Base-by-base conservation (phyloP, 2,113 vertebrate species). In the Stercorarius parasiticus region DNA sequence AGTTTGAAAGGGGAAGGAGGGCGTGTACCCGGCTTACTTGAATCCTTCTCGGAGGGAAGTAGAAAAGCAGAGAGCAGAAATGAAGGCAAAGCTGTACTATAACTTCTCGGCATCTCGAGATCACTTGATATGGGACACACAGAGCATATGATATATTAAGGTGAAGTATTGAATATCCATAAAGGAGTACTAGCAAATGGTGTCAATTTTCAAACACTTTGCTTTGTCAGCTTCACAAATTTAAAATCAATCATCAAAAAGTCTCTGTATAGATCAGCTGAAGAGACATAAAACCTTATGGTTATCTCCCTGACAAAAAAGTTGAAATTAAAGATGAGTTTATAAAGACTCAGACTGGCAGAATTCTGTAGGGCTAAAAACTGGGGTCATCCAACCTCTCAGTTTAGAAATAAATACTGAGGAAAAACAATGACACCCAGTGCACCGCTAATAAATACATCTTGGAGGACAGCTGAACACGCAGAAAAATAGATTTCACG, bases 241-340 rank as follows among this genome's bases (percentile, higher is more conserved):
- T 90, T 97, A 96, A 97, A 98, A 97, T 97, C 97, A 97, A 94
- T 97, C 88, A 92, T 96, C 96, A 86, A 88, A 95, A 95, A 93
- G 73, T 82, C 94, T 82, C 93, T 67, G 59, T 89, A 96, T 88
- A 95, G 86, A 95, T 96, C 92, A 96, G 88, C 81, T 96, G 76
- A 92, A 80, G 43, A 93, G 79, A 95, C 64, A 81, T 88, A 61
- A 83, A 97, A 69, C 76, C 65, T 95, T 94, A 93, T 47, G 50
- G 72, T 73, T 92, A 86, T 84, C 67, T 78, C 43, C 50, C 69
- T 86, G 55, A 77, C 53, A 64, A 95, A 95, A 73, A 47, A 77
- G 73, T 80, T 85, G 72, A 92, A 88, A 89, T 93, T 90, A 93
- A 97, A 90, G 70, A 82, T 78, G 69, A 72, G 34, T 92, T 95